A percentile compares a stretch with the other conserved stretches of the same genome.
Conservation (phyloP, 2,113 vertebrate species). For the Pituophis catenifer region DNA sequence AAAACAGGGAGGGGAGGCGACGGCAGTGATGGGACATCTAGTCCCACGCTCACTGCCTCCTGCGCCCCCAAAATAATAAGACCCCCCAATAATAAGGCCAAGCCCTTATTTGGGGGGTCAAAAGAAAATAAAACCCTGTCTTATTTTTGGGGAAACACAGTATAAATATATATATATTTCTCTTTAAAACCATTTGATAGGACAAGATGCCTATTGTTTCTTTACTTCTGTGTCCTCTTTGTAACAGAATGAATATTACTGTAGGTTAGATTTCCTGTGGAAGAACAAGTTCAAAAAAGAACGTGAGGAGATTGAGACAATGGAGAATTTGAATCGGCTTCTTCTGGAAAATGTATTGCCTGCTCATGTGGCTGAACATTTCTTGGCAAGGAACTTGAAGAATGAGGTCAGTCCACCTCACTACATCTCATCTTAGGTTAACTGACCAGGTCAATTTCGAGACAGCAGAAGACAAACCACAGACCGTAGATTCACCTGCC, state of each 20-base stretch:
- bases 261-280: slow-evolving; percentile 99
- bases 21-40: too few species aligned
- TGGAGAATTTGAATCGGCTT: slow-evolving; percentile 97
- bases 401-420: slow-evolving; percentile 83
- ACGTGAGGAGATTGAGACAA: slow-evolving; percentile 98
- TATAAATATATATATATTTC: slow-evolving; percentile 43
- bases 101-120: too few species aligned
- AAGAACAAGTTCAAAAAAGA: slow-evolving; percentile 99
- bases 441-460: background rate
- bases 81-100: too few species aligned
- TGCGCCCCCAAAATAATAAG: too few species aligned
- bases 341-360: slow-evolving; percentile 96
- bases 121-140: too few species aligned
- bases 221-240: slow-evolving; percentile 99
- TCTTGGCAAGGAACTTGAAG: slow-evolving; percentile 94
- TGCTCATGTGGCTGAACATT: slow-evolving; percentile 96
- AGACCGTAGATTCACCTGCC: background rate
- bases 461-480: background rate
- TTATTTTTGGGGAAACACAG: too few species aligned
- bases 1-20: too few species aligned
- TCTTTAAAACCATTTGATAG: slow-evolving; percentile 71
- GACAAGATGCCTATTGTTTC: slow-evolving; percentile 88
- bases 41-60: too few species aligned
- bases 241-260: slow-evolving; percentile 99
- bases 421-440: slow-evolving; percentile 15